phyloP scores from a whole-genome alignment of 2,113 vertebrate species.

The Dermatemys mawii region DNA sequence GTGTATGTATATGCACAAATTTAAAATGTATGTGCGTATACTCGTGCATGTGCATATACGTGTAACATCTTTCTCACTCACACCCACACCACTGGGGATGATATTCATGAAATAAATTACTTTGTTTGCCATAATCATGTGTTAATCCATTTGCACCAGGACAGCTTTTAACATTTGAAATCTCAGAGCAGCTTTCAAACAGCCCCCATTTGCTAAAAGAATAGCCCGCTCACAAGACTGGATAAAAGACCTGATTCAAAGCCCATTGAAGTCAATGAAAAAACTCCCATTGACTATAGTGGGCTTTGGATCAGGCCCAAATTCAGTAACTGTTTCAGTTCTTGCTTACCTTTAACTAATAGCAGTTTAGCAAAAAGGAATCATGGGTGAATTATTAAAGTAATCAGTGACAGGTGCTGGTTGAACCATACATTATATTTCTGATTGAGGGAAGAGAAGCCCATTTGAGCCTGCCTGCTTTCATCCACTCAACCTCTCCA shows the following conservation, averaged over 20 bases:
- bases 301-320: not conserved
- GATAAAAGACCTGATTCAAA: not conserved
- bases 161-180: not conserved
- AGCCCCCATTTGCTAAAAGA: not conserved
- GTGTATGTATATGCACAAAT: not conserved
- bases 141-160: not conserved
- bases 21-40: not conserved
- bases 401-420: not conserved
- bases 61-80: not conserved
- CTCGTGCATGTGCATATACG: not conserved
- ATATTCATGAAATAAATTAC: not conserved
- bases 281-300: not conserved
- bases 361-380: not conserved
- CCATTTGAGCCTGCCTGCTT: not conserved
- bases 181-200: not conserved
- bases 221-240: not conserved
- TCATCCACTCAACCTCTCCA: not conserved
- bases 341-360: constrained; percentile 18
- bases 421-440: not conserved
- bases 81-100: not conserved
- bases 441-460: not conserved
- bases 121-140: not conserved
- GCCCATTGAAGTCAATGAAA: not conserved
- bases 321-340: not conserved
- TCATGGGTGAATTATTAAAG: constrained; percentile 16